Percentiles rank a stretch among this genome's conserved stretches.
Evolutionary conservation across 2,113 vertebrate species (phyloP).

Genomic region (Spea bombifrons): DNA sequence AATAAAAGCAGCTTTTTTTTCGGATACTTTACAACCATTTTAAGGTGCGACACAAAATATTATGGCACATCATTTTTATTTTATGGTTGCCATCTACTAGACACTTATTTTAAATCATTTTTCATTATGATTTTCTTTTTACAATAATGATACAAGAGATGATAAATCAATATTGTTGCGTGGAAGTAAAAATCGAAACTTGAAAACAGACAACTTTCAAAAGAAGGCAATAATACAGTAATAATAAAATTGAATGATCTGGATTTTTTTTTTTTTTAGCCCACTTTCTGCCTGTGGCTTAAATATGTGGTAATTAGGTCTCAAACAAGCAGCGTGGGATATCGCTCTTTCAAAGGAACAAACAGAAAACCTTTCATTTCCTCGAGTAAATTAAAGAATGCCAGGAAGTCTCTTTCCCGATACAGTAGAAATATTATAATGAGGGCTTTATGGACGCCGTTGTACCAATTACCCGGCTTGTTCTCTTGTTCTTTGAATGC

Average conservation of each 20-base stretch:
- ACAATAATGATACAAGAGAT: conserved; percentile 26
- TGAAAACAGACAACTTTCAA: not conserved
- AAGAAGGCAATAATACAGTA: conserved; percentile 25
- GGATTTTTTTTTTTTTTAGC: not conserved
- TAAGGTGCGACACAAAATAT: conserved; percentile 19
- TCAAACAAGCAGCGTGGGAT: conserved; percentile 34
- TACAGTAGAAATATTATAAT: conserved; percentile 46
- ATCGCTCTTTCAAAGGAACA: conserved; percentile 36
- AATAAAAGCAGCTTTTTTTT: conserved; percentile 17
- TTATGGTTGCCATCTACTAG: conserved; percentile 28
- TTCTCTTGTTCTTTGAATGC: conserved; percentile 26
- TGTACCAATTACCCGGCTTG: conserved; percentile 46
- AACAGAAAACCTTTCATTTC: conserved; percentile 36
- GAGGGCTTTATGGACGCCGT: conserved; percentile 32
- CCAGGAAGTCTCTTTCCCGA: conserved; percentile 39
- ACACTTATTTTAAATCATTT: conserved; percentile 22
- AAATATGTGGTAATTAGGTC: conserved; percentile 40
- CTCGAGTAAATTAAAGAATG: conserved; percentile 31
- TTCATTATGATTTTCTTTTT: conserved; percentile 22
- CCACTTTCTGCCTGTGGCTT: conserved; percentile 24
- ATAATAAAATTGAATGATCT: conserved; percentile 28
- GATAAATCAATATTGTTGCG: conserved; percentile 33
- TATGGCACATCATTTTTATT: conserved; percentile 21
- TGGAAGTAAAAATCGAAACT: conserved; percentile 17
- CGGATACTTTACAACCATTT: conserved; percentile 7